A percentile compares a stretch with the other conserved stretches of the same genome.
Conservation (phyloP, 2,113 vertebrate species). For the Solea senegalensis region DNA sequence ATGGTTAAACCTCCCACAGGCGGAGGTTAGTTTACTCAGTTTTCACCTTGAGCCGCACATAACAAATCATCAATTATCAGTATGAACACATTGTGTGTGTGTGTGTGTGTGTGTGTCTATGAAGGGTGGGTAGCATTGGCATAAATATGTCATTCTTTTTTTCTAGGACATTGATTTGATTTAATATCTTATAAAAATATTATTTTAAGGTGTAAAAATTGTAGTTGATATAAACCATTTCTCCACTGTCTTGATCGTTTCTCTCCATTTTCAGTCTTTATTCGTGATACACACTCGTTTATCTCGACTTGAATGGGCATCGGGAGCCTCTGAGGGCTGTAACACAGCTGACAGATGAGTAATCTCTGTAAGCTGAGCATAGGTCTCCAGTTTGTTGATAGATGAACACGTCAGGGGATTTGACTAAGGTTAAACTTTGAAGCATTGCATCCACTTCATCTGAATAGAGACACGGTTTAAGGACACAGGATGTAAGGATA, state of each 20-base stretch:
- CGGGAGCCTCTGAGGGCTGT: background rate
- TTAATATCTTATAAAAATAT: too few relatives aligned
- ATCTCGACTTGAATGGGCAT: background rate
- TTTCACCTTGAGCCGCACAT: slow-evolving; percentile 51
- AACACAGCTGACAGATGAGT: slow-evolving; percentile 11
- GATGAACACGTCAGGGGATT: slow-evolving; percentile 53
- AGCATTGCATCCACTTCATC: slow-evolving; percentile 28
- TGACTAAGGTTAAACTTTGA: slow-evolving; percentile 47
- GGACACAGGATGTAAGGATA: background rate
- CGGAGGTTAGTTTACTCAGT: slow-evolving; percentile 41
- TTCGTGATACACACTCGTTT: too few relatives aligned
- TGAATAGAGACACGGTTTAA: slow-evolving; percentile 18
- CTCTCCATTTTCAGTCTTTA: too few relatives aligned
- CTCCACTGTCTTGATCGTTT: too few relatives aligned
- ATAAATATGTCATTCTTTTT: too few relatives aligned
- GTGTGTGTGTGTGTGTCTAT: too few relatives aligned
- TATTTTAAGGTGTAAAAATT: too few relatives aligned
- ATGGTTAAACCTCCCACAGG: slow-evolving; percentile 24
- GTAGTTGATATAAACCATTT: too few relatives aligned
- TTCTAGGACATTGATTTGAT: too few relatives aligned
- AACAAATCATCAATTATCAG: slow-evolving; percentile 20
- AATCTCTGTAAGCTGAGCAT: slow-evolving; percentile 19
- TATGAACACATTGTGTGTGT: background rate
- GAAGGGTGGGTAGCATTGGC: too few relatives aligned
- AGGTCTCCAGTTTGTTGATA: slow-evolving; percentile 41